Evolutionary conservation across 2,797 vertebrate genomes (phyloP), one percentile per base, ranked within the genome.

Genomic region (Lateolabrax maculatus): DNA sequence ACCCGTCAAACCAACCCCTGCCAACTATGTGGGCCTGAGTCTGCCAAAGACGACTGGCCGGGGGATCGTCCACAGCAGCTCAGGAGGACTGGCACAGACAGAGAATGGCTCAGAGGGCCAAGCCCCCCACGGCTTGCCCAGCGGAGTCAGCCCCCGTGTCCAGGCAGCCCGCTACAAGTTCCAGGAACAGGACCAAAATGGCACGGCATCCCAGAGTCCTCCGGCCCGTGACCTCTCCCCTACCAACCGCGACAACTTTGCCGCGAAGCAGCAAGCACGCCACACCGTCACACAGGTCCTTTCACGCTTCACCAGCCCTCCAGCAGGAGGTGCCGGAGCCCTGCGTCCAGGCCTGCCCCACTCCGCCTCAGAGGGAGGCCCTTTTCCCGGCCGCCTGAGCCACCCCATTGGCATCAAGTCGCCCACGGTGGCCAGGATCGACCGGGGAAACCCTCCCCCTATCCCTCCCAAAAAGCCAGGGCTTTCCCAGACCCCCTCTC

Each of bases 381-480:
- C 97, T 0, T 96, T 97, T 0, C 92, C 97, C 67, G 94, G 96
- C 81, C 96, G 92, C 52, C 89, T 96, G 65, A 88, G 93, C 85
- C 95, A 96, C 71, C 94, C 95, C 34, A 95, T 95, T 29, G 94
- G 95, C 87, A 84, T 98, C 91, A 99, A 99, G 94, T 97, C 97
- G 41, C 97, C 98, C 2, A 95, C 95, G 1, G 96, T 94, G 78
- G 95, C 97, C 72, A 94, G 98, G 90, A 97, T 99, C 77, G 98
- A 99, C 94, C 94, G 98, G 91, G 98, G 98, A 88, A 99, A 98
- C 88, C 98, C 98, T 85, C 98, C 98, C 52, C 98, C 98, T 16
- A 99, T 99, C 91, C 98, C 98, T 87, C 98, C 98, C 82, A 99
- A 99, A 95, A 99, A 99, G 84, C 98, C 98, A 78, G 98, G 98